These are phyloP conservation scores for Aphelenchoides avenae DNA, from an alignment of 1,140 invertebrate species.

Conservation along the genomic window DNA sequence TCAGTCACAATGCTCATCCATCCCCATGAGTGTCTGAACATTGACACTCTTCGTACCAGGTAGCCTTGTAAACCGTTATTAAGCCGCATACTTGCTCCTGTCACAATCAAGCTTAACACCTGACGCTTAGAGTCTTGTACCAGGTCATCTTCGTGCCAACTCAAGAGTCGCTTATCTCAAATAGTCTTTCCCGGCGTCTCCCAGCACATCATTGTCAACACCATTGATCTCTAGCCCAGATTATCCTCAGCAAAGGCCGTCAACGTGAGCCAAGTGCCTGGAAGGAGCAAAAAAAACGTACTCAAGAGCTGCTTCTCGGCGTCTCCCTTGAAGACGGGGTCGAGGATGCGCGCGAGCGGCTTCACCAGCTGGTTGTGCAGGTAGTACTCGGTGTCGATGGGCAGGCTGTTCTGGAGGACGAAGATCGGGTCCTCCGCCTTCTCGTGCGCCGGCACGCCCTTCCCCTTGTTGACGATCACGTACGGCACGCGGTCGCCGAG, in stretches of 20 bases:
- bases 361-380: conserved; percentile 97
- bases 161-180: too few species aligned
- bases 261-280: neutral
- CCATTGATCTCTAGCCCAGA: too few species aligned
- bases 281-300: conserved; percentile 33
- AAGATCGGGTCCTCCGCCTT: conserved; percentile 85
- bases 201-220: too few species aligned
- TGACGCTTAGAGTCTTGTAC: too few species aligned
- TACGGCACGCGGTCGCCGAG: conserved; percentile 97
- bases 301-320: conserved; percentile 76
- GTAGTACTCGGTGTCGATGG: conserved; percentile 95
- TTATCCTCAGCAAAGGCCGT: too few species aligned
- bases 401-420: conserved; percentile 94
- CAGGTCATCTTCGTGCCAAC: too few species aligned
- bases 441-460: conserved; percentile 86
- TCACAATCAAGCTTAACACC: too few species aligned
- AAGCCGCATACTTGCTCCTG: too few species aligned
- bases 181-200: too few species aligned
- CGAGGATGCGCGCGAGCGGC: conserved; percentile 91
- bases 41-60: too few species aligned
- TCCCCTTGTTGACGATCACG: conserved; percentile 83
- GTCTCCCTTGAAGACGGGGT: conserved; percentile 93
- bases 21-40: too few species aligned
- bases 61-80: too few species aligned
- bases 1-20: neutral